Evolutionary conservation across 1,140 invertebrate genomes (phyloP).

Genomic region (Drosophila nigromelanica): DNA sequence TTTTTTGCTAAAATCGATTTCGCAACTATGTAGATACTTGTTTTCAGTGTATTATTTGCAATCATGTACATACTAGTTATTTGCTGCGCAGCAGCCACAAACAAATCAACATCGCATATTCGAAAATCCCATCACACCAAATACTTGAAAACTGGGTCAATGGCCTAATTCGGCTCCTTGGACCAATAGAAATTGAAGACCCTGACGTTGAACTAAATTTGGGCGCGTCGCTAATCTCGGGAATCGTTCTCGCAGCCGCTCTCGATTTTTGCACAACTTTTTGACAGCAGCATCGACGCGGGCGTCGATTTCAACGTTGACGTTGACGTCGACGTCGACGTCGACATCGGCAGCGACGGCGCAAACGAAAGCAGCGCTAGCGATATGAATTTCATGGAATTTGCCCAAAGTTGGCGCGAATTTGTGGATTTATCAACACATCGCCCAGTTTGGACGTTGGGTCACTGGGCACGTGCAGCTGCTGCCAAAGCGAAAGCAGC

Average conservation of each 20-base stretch:
- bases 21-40: not conserved
- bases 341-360: not conserved
- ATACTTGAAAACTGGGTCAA: slow-evolving; percentile 47
- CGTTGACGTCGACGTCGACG: not conserved
- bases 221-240: slow-evolving; percentile 21
- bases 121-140: not conserved
- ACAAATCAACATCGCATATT: slow-evolving; percentile 1
- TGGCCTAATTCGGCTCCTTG: slow-evolving; percentile 30
- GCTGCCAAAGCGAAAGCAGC: slow-evolving; percentile 33
- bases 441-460: slow-evolving; percentile 8
- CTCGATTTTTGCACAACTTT: slow-evolving; percentile 14
- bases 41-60: not conserved
- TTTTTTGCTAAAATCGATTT: too few relatives aligned
- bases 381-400: slow-evolving; percentile 64
- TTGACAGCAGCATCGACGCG: not conserved
- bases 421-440: slow-evolving; percentile 48
- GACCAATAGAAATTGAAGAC: not conserved
- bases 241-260: not conserved
- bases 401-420: slow-evolving; percentile 18
- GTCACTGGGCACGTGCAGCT: slow-evolving; percentile 44
- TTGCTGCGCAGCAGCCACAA: not conserved
- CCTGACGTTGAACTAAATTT: slow-evolving; percentile 55
- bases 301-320: not conserved
- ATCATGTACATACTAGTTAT: not conserved
- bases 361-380: not conserved